Evolutionary conservation across 2,888 invertebrate species (phyloP), one percentile per base, ranked within the genome.

Genomic region (Clusia tigrina): DNA sequence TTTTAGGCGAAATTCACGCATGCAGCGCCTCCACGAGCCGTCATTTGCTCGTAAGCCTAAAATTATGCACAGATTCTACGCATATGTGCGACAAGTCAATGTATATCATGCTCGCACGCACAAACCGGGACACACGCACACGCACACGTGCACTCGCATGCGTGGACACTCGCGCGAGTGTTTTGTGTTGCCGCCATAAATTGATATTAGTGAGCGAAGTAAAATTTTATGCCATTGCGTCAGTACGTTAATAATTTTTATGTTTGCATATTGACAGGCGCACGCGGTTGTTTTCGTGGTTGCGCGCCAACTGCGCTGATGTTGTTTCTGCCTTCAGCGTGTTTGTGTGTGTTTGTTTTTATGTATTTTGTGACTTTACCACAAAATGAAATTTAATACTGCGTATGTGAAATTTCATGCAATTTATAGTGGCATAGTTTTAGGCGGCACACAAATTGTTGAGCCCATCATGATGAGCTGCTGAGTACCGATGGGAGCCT

Each of bases 231-330:
- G 53, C 42, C 55, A 12, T 37, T 58, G 54, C 52, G 57, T 54
- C 52, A 25, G 23, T 62, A 66, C 72, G 70, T 71, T 76, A 74
- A 74, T 76, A 78, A 74, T 74, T 76, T 74, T 73, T 74, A 76
- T 72, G 76, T 78, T 76, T 78, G 77, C 75, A 77, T 74, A 77
- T 72, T 69, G 71, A 65, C 69, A 67, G 67, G 64, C 67, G 62
- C 48, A 22, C 20, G 48, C 48, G 22, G 15, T 5, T 42, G 6
- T 22, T 18, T 5, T 48, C 22, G 48, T 48, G 18, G 22, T 48
- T 48, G 15, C 15, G 2, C 22, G 18, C 22, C 22, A 22, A 6
- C 6, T 32, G 32, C 6, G 32, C 12, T 32, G 32, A 32, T 32
- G 32, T 6, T 12, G 32, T 12, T 6, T 32, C 12, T 32, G 32